Evolutionary conservation across 2,113 vertebrate genomes (phyloP).

Genomic region (Chloroceryle aenea): DNA sequence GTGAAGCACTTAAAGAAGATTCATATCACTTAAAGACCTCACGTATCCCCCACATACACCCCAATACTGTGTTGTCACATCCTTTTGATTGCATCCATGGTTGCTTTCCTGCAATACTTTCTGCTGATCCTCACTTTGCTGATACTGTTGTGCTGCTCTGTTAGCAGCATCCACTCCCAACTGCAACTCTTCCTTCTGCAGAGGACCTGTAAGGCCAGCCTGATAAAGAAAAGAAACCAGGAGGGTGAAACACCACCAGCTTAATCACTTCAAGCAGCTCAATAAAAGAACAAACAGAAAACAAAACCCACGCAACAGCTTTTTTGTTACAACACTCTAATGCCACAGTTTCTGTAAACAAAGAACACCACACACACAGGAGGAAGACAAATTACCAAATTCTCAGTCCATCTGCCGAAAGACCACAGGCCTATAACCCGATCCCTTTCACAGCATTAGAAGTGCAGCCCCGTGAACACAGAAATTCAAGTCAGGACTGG

Average conservation of each 20-base stretch:
- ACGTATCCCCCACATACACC: not conserved
- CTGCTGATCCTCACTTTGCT: constrained; percentile 80
- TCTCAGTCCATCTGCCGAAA: not conserved
- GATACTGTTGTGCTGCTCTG: constrained; percentile 80
- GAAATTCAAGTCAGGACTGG: not conserved
- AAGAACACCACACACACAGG: not conserved
- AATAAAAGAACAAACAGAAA: not conserved
- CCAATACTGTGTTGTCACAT: not conserved
- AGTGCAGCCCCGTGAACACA: not conserved
- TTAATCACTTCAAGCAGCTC: not conserved
- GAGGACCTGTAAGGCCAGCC: constrained; percentile 78
- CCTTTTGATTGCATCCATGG: not conserved
- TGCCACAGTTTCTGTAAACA: not conserved
- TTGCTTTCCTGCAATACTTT: not conserved
- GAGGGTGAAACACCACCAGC: not conserved
- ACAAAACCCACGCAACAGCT: not conserved
- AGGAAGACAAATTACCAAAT: not conserved
- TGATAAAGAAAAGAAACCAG: not conserved
- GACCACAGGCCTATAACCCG: fast-evolving
- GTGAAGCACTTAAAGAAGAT: not conserved
- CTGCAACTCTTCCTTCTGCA: constrained; percentile 94
- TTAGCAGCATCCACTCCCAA: constrained; percentile 87
- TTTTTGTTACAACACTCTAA: not conserved
- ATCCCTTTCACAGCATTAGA: not conserved
- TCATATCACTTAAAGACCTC: not conserved